Evolutionary conservation across 2,113 vertebrate genomes (phyloP).

Genomic region (Cathartes aura): DNA sequence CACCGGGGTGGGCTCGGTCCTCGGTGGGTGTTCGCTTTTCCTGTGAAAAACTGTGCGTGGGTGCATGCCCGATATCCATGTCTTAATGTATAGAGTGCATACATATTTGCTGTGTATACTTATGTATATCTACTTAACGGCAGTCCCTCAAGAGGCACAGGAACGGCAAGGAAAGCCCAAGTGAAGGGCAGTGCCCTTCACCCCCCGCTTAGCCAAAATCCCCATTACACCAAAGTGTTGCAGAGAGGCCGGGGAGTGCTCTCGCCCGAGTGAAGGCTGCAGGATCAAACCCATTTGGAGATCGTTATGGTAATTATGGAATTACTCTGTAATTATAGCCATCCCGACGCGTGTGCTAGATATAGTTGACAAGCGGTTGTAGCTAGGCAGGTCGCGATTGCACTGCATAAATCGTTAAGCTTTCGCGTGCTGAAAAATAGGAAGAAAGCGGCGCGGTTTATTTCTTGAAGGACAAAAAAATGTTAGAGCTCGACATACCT

Average conservation of each 20-base stretch:
- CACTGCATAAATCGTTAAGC: neutral
- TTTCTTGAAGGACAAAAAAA: neutral
- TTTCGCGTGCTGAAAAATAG: neutral
- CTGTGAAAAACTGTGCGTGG: neutral
- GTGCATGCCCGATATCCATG: fast-evolving
- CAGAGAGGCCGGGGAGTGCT: neutral
- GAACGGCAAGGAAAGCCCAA: neutral
- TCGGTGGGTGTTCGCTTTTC: fast-evolving
- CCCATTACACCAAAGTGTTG: fast-evolving
- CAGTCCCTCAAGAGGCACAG: neutral
- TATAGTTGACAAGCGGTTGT: neutral
- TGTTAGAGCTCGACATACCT: neutral
- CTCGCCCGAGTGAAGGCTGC: neutral
- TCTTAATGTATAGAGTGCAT: fast-evolving
- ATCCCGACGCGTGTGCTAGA: neutral
- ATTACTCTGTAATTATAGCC: neutral
- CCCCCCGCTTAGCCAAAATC: neutral
- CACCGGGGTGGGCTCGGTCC: neutral
- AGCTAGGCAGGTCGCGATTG: neutral
- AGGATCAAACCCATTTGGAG: neutral
- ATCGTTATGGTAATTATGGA: neutral
- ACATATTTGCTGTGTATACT: fast-evolving
- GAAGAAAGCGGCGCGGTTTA: neutral
- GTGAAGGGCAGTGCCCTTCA: neutral
- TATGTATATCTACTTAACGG: fast-evolving